phyloP scores from a whole-genome alignment of 2,113 vertebrate genomes.

The Athene noctua region DNA sequence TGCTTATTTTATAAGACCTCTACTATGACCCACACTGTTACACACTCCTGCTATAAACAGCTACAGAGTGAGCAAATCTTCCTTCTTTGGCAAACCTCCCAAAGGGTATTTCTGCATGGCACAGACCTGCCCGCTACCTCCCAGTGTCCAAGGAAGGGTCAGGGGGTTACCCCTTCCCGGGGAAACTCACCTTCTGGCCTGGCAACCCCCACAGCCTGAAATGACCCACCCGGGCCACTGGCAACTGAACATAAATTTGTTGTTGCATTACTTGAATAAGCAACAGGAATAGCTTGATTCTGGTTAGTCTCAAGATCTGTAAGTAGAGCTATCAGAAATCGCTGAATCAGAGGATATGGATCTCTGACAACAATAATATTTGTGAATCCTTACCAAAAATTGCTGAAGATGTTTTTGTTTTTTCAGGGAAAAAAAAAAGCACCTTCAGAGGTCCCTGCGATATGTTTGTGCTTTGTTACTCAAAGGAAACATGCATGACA shows the following conservation, averaged over 20 bases:
- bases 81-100: background rate
- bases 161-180: background rate
- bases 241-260: background rate
- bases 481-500: background rate
- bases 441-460: background rate
- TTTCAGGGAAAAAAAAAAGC: background rate
- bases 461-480: background rate
- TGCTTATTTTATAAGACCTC: background rate
- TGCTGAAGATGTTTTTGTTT: background rate
- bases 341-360: conserved; percentile 36
- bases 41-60: background rate
- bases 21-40: background rate
- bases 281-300: background rate
- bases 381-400: conserved; percentile 24
- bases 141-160: background rate
- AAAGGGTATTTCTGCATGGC: background rate
- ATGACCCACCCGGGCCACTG: background rate
- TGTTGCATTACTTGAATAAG: background rate
- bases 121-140: background rate
- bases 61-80: background rate
- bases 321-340: background rate
- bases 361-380: conserved; percentile 39
- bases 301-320: background rate
- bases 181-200: background rate
- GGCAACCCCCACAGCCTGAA: rapidly evolving